phyloP scores from a whole-genome alignment of 2,113 vertebrate species.

The Mesitornis unicolor region DNA sequence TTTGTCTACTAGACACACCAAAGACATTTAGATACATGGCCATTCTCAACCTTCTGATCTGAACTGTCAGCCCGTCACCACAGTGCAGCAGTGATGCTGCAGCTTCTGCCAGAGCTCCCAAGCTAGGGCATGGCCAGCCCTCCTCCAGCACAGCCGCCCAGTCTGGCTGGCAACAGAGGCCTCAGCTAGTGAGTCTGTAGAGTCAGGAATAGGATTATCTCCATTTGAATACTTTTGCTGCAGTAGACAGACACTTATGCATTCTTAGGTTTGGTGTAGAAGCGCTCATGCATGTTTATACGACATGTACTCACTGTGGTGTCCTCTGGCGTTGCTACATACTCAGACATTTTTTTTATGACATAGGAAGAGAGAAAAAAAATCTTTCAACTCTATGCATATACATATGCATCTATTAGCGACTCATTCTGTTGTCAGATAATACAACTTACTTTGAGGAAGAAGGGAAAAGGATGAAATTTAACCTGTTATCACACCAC shows the following conservation, averaged over 20 bases:
- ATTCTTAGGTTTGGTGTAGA: neutral
- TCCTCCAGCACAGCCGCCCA: neutral
- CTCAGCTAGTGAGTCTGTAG: neutral
- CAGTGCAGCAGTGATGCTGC: neutral
- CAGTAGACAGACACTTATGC: neutral
- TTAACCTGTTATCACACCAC: neutral
- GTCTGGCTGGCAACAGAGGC: neutral
- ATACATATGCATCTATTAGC: neutral
- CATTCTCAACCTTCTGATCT: neutral
- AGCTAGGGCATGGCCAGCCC: neutral
- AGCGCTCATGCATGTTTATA: neutral
- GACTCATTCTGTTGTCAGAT: neutral
- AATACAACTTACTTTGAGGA: neutral
- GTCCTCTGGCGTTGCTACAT: neutral
- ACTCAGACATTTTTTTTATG: neutral
- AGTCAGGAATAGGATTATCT: neutral
- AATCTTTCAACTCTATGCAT: neutral
- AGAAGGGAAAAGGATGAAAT: neutral
- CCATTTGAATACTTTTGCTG: neutral
- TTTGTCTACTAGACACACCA: neutral
- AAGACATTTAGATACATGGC: neutral
- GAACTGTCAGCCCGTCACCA: fast-evolving
- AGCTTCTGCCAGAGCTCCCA: fast-evolving
- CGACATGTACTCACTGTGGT: neutral
- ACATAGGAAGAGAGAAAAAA: neutral